Conservation (phyloP, 2,797 vertebrate species). For the Melanotaenia parkinsoni region DNA sequence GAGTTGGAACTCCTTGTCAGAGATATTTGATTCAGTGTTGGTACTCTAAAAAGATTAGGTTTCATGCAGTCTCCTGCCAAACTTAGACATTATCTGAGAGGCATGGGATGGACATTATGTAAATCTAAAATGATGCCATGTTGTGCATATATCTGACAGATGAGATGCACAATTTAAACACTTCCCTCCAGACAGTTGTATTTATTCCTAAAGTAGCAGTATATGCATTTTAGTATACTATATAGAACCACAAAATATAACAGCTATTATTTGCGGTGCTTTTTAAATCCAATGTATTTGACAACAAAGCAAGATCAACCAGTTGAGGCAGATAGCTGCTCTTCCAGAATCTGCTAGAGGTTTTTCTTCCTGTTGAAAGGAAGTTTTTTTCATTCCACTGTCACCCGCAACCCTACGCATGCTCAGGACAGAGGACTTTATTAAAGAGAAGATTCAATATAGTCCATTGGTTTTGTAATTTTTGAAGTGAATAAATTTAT, state of each 20-base stretch:
- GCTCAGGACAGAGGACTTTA: too few relatives aligned
- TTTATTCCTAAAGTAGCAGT: not conserved
- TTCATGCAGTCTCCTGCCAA: slow-evolving; percentile 10
- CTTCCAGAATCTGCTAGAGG: too few relatives aligned
- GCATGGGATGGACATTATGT: slow-evolving; percentile 47
- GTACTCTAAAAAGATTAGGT: slow-evolving; percentile 49
- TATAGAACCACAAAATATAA: not conserved
- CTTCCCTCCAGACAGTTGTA: slow-evolving; percentile 17
- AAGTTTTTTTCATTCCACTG: too few relatives aligned
- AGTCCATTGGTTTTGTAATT: too few relatives aligned
- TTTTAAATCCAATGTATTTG: not conserved
- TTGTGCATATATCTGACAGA: slow-evolving; percentile 9
- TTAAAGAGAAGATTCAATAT: too few relatives aligned
- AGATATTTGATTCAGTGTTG: slow-evolving; percentile 49
- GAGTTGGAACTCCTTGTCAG: slow-evolving; percentile 58
- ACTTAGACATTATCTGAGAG: slow-evolving; percentile 39
- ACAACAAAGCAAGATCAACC: not conserved
- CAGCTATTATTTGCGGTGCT: not conserved
- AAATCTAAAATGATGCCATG: slow-evolving; percentile 41
- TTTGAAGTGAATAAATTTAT: too few relatives aligned
- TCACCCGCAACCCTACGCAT: too few relatives aligned
- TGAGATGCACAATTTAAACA: slow-evolving; percentile 15
- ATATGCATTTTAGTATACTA: not conserved
- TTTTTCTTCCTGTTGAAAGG: too few relatives aligned
- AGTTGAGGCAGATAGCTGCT: too few relatives aligned